These are phyloP conservation scores for Agrochola lota DNA, from an alignment of 2,888 invertebrate species.

Conservation along the genomic window DNA sequence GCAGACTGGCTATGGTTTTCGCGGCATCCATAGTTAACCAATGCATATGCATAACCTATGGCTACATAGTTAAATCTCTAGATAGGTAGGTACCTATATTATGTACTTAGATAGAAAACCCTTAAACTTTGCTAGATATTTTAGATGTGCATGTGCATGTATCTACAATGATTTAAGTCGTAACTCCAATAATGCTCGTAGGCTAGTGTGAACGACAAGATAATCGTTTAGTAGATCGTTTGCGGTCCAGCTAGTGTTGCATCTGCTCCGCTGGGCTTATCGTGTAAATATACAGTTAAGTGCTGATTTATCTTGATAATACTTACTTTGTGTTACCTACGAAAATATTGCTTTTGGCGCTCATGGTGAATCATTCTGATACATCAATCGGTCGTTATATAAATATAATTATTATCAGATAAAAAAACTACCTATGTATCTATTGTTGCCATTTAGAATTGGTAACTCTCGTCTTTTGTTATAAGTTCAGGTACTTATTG, in stretches of 20 bases:
- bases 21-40: slow-evolving; percentile 12
- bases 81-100: neutral
- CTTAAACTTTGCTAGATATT: neutral
- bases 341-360: slow-evolving; percentile 6
- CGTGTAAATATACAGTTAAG: slow-evolving; percentile 21
- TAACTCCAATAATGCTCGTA: neutral
- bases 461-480: neutral
- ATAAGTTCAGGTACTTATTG: neutral
- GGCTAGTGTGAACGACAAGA: slow-evolving; percentile 7
- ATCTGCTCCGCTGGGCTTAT: slow-evolving; percentile 23
- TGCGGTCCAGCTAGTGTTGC: slow-evolving; percentile 30
- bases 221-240: slow-evolving; percentile 28
- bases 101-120: neutral
- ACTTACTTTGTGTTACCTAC: slow-evolving; percentile 12
- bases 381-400: neutral
- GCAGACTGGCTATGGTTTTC: slow-evolving; percentile 21
- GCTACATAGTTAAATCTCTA: neutral
- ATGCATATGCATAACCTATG: neutral
- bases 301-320: slow-evolving; percentile 14
- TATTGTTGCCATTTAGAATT: neutral
- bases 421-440: neutral
- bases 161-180: neutral
- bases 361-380: slow-evolving; percentile 11
- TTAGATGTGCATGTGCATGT: neutral
- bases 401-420: neutral